Conservation (phyloP, 2,113 vertebrate species). For the Tachysurus vachellii region DNA sequence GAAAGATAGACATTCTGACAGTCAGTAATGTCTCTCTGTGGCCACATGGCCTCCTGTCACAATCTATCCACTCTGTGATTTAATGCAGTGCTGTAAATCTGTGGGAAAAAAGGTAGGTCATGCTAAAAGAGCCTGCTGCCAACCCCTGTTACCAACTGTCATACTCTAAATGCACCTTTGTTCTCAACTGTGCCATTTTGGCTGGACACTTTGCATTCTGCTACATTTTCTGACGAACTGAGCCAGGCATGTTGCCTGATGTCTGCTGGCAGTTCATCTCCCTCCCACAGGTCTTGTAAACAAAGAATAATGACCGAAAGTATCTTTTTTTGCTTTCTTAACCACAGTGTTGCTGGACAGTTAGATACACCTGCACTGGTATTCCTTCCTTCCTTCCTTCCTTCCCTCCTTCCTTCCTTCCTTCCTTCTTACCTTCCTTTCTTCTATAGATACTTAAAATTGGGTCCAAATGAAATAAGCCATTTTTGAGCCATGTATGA, state of each 20-base stretch:
- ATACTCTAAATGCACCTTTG: constrained; percentile 55
- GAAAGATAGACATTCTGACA: constrained; percentile 28
- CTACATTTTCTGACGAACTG: constrained; percentile 60
- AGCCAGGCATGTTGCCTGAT: constrained; percentile 60
- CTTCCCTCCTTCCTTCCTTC: not conserved
- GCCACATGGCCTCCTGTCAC: constrained; percentile 46
- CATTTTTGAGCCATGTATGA: constrained; percentile 70
- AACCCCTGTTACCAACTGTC: constrained; percentile 62
- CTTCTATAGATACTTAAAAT: constrained; percentile 57
- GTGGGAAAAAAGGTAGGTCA: constrained; percentile 52
- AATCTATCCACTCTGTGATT: constrained; percentile 52
- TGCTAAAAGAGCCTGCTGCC: constrained; percentile 62
- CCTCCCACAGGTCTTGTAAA: constrained; percentile 23
- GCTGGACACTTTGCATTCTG: constrained; percentile 63
- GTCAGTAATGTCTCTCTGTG: constrained; percentile 32
- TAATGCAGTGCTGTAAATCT: constrained; percentile 62
- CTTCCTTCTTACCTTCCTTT: constrained; percentile 3
- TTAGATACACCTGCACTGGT: not conserved
- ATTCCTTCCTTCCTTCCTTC: not conserved
- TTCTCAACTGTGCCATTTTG: constrained; percentile 51
- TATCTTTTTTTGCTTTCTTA: constrained; percentile 11
- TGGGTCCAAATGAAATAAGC: constrained; percentile 66
- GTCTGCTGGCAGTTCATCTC: constrained; percentile 61
- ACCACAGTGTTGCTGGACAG: constrained; percentile 11
- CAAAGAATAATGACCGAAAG: not conserved